Base-by-base conservation (phyloP, 1,140 invertebrate genomes). In the Drosophila navojoa region DNA sequence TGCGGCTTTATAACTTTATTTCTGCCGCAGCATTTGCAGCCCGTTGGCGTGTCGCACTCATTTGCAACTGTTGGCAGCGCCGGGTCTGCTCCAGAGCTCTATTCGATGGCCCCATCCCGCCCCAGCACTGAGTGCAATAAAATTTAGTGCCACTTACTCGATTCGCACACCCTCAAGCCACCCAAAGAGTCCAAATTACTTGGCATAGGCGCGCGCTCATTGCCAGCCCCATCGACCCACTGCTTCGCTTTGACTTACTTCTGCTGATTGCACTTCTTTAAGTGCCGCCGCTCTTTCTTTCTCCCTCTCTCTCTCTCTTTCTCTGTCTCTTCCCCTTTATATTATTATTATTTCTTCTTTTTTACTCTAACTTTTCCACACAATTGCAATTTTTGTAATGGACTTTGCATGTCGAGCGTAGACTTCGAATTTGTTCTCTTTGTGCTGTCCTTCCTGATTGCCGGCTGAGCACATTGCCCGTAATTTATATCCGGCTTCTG, bases 251-350 rank as follows among this genome's bases (percentile, higher is more conserved):
- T 71, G 81, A 81, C 81, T 86, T 81, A 86, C 78, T 86, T 79
- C 76, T 73, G 66, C 67, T 86, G 78, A 87, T 86, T 86, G 82
- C 82, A 87, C 76, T 86, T 86, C 75, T 81, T 86, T 86, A 78
- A 86, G 82, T 86, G 75, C 67, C 71, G 86, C 75, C 13, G 47
- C 62, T 78, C 75, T 68, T 32, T 52, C 60, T 40, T 54, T 29
- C 27, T 5, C 19, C 3, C 19, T 22, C 19, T 22, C 0, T 22
- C 0, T 2, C 19, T 22, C 19, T 22, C 19, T 22, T 3, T 22
- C 19, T 22, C 19, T 22, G 2, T 22, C 19, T 22, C 19, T 54
- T 27, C 19, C 55, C 19, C 35, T 32, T 59, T 22, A 2, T 22
- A 22, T 22, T 22, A 22, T 22, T 22, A 22, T 22, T 22, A 19